Conservation (phyloP, 2,888 invertebrate species). For the Aelia acuminata region DNA sequence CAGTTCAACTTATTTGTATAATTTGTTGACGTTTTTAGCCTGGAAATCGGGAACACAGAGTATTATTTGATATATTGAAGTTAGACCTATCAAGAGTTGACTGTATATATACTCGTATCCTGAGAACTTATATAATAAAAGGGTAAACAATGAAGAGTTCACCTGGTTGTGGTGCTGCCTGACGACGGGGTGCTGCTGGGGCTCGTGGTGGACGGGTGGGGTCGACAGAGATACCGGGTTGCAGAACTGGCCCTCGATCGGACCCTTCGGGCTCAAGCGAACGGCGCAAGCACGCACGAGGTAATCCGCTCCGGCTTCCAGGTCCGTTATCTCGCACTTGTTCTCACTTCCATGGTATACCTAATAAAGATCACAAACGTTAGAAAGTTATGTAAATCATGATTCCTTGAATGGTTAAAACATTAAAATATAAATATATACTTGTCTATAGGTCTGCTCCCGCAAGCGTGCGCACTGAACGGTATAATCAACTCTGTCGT, state of each 20-base stretch:
- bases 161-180: conserved; percentile 65
- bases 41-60: too few species aligned
- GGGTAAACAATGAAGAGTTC: background rate
- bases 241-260: conserved; percentile 81
- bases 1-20: too few species aligned
- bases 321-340: conserved; percentile 76
- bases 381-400: background rate
- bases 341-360: conserved; percentile 78
- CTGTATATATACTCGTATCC: too few species aligned
- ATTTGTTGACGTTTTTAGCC: too few species aligned
- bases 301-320: conserved; percentile 84
- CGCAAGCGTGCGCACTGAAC: conserved; percentile 78
- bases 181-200: conserved; percentile 68
- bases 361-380: conserved; percentile 69
- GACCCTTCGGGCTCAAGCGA: conserved; percentile 75
- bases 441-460: conserved; percentile 78
- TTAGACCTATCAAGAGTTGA: too few species aligned
- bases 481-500: conserved; percentile 81
- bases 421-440: conserved; percentile 67
- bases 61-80: too few species aligned
- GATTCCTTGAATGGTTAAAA: background rate
- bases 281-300: conserved; percentile 84
- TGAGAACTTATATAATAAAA: background rate
- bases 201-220: conserved; percentile 67
- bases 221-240: conserved; percentile 76